phyloP scores from a whole-genome alignment of 2,797 vertebrate species.

The Trachops cirrhosus region DNA sequence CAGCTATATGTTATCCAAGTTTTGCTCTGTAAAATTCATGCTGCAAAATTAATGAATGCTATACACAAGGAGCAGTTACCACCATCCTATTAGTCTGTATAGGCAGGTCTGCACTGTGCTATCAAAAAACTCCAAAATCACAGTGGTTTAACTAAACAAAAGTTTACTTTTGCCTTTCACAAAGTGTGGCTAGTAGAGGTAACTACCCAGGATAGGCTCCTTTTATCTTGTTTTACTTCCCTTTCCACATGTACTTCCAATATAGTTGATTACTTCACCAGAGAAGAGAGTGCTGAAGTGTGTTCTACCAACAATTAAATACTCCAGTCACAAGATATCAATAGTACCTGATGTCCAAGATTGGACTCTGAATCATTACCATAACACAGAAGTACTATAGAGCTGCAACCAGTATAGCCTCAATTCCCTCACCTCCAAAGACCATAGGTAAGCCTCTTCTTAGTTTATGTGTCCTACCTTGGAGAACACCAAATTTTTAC shows the following conservation, averaged over 20 bases:
- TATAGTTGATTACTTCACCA: background rate
- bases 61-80: background rate
- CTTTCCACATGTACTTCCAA: slow-evolving; percentile 36
- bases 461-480: background rate
- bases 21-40: background rate
- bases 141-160: background rate
- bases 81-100: background rate
- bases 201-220: background rate
- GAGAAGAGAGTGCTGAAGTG: background rate
- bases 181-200: background rate
- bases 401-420: background rate
- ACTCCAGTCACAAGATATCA: background rate
- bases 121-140: background rate
- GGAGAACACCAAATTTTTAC: background rate
- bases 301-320: background rate
- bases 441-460: background rate
- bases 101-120: background rate
- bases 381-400: background rate
- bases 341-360: background rate
- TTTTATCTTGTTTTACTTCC: slow-evolving; percentile 29
- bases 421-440: background rate
- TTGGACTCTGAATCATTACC: background rate
- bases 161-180: background rate
- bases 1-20: background rate
- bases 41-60: background rate